phyloP scores from a whole-genome alignment of 2,888 invertebrate genomes.

The Scaptomyza parva region DNA sequence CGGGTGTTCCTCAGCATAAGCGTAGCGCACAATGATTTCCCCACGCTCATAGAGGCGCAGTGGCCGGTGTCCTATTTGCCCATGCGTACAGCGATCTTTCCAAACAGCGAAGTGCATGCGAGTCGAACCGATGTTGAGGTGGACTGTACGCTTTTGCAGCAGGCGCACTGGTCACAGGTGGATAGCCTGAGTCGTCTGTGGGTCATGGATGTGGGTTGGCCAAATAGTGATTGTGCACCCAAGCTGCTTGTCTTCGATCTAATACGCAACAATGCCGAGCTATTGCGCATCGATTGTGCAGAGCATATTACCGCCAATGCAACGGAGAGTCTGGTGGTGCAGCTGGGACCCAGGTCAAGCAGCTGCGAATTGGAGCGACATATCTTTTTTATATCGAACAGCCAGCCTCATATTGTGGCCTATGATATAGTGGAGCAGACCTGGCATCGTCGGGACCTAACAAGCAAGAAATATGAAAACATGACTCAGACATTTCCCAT shows the following conservation, averaged over 20 bases:
- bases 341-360: slow-evolving; percentile 69
- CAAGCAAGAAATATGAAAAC: slow-evolving; percentile 73
- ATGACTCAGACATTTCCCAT: slow-evolving; percentile 75
- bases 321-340: slow-evolving; percentile 63
- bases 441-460: slow-evolving; percentile 68
- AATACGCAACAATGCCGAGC: slow-evolving; percentile 78
- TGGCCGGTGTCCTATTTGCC: slow-evolving; percentile 81
- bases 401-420: slow-evolving; percentile 67
- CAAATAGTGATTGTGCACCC: slow-evolving; percentile 65
- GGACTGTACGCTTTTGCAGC: slow-evolving; percentile 79
- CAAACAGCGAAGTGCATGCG: slow-evolving; percentile 66
- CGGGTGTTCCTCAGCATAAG: slow-evolving; percentile 81
- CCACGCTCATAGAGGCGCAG: slow-evolving; percentile 80
- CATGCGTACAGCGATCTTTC: slow-evolving; percentile 68
- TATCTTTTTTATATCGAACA: slow-evolving; percentile 74
- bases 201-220: slow-evolving; percentile 81
- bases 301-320: slow-evolving; percentile 60
- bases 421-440: slow-evolving; percentile 81
- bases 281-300: slow-evolving; percentile 78
- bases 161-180: slow-evolving; percentile 82
- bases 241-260: slow-evolving; percentile 81
- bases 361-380: slow-evolving; percentile 77
- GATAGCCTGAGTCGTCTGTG: slow-evolving; percentile 81
- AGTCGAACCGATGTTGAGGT: slow-evolving; percentile 43
- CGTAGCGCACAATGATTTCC: slow-evolving; percentile 63